These are phyloP conservation scores for Diadophis punctatus DNA, from an alignment of 2,113 vertebrate genomes.

Conservation along the genomic window DNA sequence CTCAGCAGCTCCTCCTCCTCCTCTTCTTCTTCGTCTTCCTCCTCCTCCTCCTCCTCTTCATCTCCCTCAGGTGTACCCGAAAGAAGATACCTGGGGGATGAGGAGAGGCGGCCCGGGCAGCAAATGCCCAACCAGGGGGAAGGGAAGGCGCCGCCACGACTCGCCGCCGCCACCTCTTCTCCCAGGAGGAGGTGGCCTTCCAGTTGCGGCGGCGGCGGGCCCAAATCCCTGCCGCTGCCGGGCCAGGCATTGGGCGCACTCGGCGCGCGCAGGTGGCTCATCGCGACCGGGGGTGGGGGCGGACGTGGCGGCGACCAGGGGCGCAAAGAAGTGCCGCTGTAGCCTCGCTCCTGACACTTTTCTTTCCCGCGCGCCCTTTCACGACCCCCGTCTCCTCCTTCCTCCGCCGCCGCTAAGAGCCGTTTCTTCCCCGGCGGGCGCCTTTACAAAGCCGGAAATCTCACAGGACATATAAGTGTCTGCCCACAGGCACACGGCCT, in stretches of 20 bases:
- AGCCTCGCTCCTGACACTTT: neutral
- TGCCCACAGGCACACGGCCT: slow-evolving; percentile 59
- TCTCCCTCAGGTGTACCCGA: slow-evolving; percentile 2
- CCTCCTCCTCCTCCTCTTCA: slow-evolving; percentile 8
- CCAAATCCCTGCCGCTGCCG: neutral
- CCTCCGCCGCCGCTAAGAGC: neutral
- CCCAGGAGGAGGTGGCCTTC: slow-evolving; percentile 23
- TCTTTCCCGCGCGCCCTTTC: neutral
- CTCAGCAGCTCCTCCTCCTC: neutral
- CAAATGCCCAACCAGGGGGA: slow-evolving; percentile 37
- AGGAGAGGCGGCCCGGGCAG: slow-evolving; percentile 30
- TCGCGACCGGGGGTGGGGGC: neutral
- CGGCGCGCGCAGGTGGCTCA: slow-evolving; percentile 35
- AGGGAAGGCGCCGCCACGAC: slow-evolving; percentile 23
- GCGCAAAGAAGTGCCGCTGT: neutral
- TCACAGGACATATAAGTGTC: neutral
- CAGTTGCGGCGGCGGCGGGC: neutral
- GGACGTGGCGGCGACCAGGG: neutral
- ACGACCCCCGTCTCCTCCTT: neutral
- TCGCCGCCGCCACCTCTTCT: neutral
- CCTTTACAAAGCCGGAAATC: neutral
- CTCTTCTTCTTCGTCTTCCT: neutral
- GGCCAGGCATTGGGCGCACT: slow-evolving; percentile 11
- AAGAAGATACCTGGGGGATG: slow-evolving; percentile 35
- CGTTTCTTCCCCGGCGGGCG: neutral